Conservation (phyloP, 2,888 invertebrate genomes). For the Ennomos fuscantarius region DNA sequence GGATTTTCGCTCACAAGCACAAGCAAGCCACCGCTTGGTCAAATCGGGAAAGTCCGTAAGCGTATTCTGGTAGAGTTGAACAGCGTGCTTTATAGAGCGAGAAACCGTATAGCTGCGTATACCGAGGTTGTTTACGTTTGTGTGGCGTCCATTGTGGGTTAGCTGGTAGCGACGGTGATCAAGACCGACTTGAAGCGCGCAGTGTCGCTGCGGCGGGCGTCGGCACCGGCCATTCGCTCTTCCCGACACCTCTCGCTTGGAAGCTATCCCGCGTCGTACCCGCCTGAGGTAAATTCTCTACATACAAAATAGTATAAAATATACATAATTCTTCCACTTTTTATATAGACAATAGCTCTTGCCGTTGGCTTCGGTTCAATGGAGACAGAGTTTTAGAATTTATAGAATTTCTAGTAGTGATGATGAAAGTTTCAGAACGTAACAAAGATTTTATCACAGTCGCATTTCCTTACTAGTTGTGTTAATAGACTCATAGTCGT, state of each 20-base stretch:
- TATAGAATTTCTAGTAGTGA: no score
- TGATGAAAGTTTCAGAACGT: no score
- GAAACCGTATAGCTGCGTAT: constrained; percentile 32
- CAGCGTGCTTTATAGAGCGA: constrained; percentile 19
- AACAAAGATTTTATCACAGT: no score
- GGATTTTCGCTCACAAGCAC: constrained; percentile 29
- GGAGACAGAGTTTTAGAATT: no score
- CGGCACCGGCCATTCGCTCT: constrained; percentile 75
- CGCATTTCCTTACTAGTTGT: no score
- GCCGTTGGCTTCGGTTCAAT: no score
- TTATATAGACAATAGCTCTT: no score
- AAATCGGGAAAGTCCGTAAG: constrained; percentile 9
- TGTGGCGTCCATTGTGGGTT: constrained; percentile 59
- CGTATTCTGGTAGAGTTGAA: constrained; percentile 5
- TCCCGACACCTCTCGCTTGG: constrained; percentile 66
- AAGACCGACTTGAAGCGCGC: constrained; percentile 89
- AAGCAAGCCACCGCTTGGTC: constrained; percentile 13
- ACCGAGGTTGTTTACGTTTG: constrained; percentile 41
- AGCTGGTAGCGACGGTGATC: constrained; percentile 91
- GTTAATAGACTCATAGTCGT: no score
- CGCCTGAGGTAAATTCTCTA: constrained; percentile 64
- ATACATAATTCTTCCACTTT: neutral
- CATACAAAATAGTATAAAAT: constrained; percentile 1
- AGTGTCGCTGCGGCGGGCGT: constrained; percentile 74
- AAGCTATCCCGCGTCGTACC: constrained; percentile 74